Conservation (phyloP, 1,140 invertebrate genomes). For the Tetragonula clypearis region DNA sequence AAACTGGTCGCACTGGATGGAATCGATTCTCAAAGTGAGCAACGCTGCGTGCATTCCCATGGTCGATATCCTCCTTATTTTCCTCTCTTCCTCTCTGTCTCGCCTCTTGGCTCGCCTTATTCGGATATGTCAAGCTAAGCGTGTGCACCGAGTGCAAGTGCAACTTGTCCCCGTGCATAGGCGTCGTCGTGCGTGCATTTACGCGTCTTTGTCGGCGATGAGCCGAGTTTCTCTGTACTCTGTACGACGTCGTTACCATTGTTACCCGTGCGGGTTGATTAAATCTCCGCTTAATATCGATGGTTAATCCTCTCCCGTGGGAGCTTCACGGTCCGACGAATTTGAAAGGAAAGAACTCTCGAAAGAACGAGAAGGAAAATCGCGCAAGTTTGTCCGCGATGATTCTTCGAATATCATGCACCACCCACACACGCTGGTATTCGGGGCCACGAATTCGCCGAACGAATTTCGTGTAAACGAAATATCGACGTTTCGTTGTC, state of each 20-base stretch:
- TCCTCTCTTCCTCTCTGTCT: constrained; percentile 47
- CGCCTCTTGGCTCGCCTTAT: constrained; percentile 59
- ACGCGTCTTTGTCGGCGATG: constrained; percentile 28
- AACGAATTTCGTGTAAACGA: not conserved
- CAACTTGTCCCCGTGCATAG: constrained; percentile 25
- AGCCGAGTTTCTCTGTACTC: not conserved
- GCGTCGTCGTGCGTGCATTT: constrained; percentile 36
- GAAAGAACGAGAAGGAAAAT: not conserved
- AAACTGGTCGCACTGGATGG: not conserved
- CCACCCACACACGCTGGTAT: not conserved
- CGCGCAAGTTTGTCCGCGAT: not conserved
- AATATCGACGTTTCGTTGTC: not conserved
- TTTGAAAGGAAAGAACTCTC: not conserved
- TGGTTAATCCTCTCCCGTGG: not conserved
- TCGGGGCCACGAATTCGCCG: not conserved
- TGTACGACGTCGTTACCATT: constrained; percentile 30
- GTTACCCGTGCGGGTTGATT: constrained; percentile 35
- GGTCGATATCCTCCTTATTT: constrained; percentile 36
- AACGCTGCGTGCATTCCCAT: constrained; percentile 34
- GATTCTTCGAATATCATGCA: not conserved
- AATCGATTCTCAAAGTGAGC: constrained; percentile 2
- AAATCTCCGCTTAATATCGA: constrained; percentile 21
- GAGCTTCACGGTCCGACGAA: constrained; percentile 4
- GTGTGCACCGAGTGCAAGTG: constrained; percentile 42
- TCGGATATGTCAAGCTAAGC: constrained; percentile 56